Conservation (phyloP, 2,113 vertebrate species). For the Leucosticte australis region DNA sequence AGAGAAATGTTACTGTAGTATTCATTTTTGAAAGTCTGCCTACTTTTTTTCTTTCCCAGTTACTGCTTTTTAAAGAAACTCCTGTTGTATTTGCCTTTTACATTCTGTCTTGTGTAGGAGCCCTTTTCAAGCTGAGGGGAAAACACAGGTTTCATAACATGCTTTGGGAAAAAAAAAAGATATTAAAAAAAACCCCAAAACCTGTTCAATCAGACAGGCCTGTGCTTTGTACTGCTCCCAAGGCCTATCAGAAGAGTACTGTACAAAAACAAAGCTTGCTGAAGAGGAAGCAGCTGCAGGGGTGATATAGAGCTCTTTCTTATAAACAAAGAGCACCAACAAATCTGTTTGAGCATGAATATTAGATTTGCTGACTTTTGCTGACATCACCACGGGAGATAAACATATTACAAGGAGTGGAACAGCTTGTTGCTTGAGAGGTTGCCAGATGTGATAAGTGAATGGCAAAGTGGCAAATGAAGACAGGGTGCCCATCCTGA, state of each 20-base stretch:
- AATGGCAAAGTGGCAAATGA: conserved; percentile 63
- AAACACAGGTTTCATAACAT: neutral
- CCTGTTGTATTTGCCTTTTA: neutral
- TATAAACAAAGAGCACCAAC: conserved; percentile 71
- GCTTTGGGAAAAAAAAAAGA: neutral
- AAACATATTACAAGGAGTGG: conserved; percentile 72
- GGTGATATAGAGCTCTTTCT: conserved; percentile 67
- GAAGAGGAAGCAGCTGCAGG: conserved; percentile 79
- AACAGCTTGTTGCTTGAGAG: conserved; percentile 70
- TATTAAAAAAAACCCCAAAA: neutral
- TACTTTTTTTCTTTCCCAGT: neutral
- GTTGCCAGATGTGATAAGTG: conserved; percentile 73
- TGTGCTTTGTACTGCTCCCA: conserved; percentile 53
- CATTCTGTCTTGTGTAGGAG: neutral
- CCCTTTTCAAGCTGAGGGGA: neutral
- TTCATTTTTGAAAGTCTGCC: neutral
- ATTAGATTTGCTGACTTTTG: conserved; percentile 77
- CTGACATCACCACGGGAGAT: conserved; percentile 74
- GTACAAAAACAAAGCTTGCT: conserved; percentile 60
- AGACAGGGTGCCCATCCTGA: conserved; percentile 42
- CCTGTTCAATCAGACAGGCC: neutral
- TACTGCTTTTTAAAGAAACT: neutral
- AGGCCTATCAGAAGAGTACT: conserved; percentile 36
- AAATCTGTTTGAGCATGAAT: conserved; percentile 65
- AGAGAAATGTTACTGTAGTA: neutral